Conservation (phyloP, 2,888 invertebrate genomes). For the Torymus texanus region DNA sequence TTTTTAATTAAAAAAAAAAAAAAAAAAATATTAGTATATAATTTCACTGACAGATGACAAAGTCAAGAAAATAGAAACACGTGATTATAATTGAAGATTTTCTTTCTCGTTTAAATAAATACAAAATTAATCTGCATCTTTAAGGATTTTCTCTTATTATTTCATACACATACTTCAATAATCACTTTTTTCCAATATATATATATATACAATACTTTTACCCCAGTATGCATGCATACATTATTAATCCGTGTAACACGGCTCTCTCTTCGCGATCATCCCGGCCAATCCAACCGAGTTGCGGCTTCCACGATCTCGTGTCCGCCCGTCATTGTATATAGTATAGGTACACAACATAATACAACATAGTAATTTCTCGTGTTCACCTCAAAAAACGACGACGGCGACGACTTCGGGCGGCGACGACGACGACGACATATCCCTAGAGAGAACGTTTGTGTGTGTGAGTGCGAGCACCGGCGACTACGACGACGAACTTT, state of each 20-base stretch:
- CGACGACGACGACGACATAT: slow-evolving; percentile 12
- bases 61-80: too few species aligned
- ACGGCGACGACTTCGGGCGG: neutral
- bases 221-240: slow-evolving; percentile 26
- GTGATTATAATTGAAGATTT: too few species aligned
- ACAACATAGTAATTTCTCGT: neutral
- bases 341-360: neutral
- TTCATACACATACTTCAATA: neutral
- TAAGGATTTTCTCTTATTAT: neutral
- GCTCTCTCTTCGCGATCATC: slow-evolving; percentile 36
- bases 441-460: neutral
- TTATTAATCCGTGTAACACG: neutral
- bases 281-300: slow-evolving; percentile 24
- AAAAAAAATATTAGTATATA: too few species aligned
- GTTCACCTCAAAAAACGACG: slow-evolving; percentile 9
- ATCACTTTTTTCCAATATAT: neutral
- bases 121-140: too few species aligned
- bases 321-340: neutral
- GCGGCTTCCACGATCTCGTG: slow-evolving; percentile 30
- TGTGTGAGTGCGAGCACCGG: neutral
- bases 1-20: too few species aligned
- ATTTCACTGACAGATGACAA: too few species aligned
- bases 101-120: too few species aligned
- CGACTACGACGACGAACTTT: slow-evolving; percentile 19
- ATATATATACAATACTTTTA: slow-evolving; percentile 46